Conservation (phyloP, 2,888 invertebrate genomes). For the Agrotis exclamationis region DNA sequence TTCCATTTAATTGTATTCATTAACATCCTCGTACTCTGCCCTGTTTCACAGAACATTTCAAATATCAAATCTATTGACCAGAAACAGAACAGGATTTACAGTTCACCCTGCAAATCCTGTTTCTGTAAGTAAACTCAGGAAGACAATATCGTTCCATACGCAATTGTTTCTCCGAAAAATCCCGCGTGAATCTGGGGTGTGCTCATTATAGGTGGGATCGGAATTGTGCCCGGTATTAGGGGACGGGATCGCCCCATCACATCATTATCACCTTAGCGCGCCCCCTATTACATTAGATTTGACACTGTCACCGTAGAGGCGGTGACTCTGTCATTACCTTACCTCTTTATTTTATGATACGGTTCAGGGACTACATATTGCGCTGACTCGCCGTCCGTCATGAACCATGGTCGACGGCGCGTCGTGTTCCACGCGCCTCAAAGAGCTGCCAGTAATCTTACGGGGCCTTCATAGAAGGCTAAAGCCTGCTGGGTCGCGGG, state of each 20-base stretch:
- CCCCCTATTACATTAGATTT: slow-evolving; percentile 22
- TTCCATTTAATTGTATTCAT: slow-evolving; percentile 7
- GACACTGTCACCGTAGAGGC: slow-evolving; percentile 20
- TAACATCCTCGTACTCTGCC: not conserved
- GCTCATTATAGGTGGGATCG: slow-evolving; percentile 38
- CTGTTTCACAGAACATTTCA: not conserved
- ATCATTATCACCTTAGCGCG: slow-evolving; percentile 45
- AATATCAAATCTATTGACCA: not conserved
- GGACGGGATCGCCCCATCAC: slow-evolving; percentile 32
- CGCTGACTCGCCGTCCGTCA: too few species aligned
- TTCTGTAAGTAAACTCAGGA: not conserved
- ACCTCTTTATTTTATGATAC: slow-evolving; percentile 8
- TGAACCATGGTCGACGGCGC: too few species aligned
- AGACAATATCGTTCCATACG: not conserved
- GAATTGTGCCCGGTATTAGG: slow-evolving; percentile 39
- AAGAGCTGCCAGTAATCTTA: too few species aligned
- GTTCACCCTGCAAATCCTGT: not conserved
- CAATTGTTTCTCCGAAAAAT: slow-evolving; percentile 14
- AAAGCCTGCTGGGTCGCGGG: too few species aligned
- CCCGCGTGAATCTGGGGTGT: slow-evolving; percentile 27
- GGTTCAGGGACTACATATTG: not conserved
- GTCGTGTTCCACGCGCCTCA: too few species aligned
- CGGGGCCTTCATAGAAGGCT: too few species aligned
- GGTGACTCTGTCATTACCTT: slow-evolving; percentile 12
- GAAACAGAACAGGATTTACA: too few species aligned